Percentiles rank a stretch among this genome's conserved stretches.
These are phyloP conservation scores for Cepphus grylle DNA, from an alignment of 2,113 vertebrate species.

Conservation along the genomic window DNA sequence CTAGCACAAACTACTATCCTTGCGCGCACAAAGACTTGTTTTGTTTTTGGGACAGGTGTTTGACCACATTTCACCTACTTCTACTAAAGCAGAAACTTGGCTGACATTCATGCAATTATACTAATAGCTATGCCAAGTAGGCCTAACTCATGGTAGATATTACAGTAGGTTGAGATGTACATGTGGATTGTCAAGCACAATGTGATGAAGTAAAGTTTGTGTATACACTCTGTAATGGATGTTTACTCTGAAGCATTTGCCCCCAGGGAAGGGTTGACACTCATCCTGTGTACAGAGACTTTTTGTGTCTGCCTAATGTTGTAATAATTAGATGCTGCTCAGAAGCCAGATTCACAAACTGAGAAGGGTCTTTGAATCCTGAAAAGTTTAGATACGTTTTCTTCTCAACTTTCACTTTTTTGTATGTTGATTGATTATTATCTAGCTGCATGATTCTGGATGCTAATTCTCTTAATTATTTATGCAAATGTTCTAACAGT, in stretches of 20 bases:
- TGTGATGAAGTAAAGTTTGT: not conserved
- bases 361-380: not conserved
- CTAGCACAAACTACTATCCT: no score
- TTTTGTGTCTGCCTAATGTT: not conserved
- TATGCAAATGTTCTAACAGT: conserved; percentile 48
- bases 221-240: accelerated
- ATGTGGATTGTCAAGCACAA: not conserved
- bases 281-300: not conserved
- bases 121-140: not conserved
- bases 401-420: not conserved
- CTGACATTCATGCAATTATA: not conserved
- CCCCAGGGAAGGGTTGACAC: not conserved
- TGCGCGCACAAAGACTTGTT: not conserved
- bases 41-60: not conserved
- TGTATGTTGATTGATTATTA: not conserved
- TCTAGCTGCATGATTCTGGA: not conserved
- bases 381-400: not conserved
- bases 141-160: not conserved
- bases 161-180: not conserved
- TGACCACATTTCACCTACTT: not conserved
- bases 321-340: not conserved
- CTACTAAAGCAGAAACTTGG: not conserved
- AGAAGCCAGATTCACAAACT: not conserved
- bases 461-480: conserved; percentile 62
- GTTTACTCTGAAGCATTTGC: not conserved